A percentile compares a stretch with the other conserved stretches of the same genome.
These are phyloP conservation scores for Enteromius trimaculatus DNA, from an alignment of 2,797 vertebrate species.

Conservation along the genomic window DNA sequence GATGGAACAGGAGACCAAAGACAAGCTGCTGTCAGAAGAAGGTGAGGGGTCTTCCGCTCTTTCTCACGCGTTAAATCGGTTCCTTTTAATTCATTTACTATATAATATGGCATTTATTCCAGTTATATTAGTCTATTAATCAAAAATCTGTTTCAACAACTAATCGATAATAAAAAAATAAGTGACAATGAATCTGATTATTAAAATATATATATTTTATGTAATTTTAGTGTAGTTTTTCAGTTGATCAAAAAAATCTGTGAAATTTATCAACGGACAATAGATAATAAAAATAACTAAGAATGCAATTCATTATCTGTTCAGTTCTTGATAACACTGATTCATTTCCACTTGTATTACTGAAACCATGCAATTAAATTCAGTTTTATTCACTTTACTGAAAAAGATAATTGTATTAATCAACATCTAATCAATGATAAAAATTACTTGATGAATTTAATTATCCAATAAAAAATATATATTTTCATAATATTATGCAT, in stretches of 20 bases:
- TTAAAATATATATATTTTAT: neutral
- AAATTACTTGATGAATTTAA: too few relatives aligned
- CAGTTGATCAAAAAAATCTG: neutral
- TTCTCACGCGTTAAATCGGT: too few relatives aligned
- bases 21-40: conserved; percentile 90
- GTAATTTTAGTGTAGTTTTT: neutral
- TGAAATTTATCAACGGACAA: too few relatives aligned
- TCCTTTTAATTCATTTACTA: too few relatives aligned
- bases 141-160: neutral
- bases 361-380: too few relatives aligned
- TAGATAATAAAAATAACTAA: neutral
- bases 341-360: neutral
- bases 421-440: too few relatives aligned
- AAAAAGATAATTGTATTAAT: too few relatives aligned
- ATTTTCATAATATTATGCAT: too few relatives aligned
- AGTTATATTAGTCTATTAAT: neutral
- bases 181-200: neutral
- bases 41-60: conserved; percentile 75
- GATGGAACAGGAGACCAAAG: conserved; percentile 92
- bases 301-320: neutral
- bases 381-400: too few relatives aligned
- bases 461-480: too few relatives aligned
- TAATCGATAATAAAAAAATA: neutral
- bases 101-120: too few relatives aligned
- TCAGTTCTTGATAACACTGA: neutral